Percentiles rank a stretch among this genome's conserved stretches.
Conservation (phyloP, 2,797 vertebrate genomes). For the Centroberyx gerrardi region DNA sequence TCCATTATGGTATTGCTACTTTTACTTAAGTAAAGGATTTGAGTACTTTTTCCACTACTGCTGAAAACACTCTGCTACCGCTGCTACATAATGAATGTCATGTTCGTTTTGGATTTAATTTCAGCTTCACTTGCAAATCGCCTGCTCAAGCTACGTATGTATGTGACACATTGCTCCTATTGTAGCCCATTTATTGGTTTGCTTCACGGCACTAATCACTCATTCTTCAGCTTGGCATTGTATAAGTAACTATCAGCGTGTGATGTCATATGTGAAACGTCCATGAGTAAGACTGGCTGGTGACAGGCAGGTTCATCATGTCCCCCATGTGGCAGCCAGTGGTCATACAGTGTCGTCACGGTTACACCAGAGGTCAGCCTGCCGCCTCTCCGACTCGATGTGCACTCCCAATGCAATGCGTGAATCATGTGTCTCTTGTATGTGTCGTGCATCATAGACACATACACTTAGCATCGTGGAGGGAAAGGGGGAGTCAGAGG, state of each 20-base stretch:
- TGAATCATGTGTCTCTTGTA: constrained; percentile 40
- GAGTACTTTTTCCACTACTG: too few relatives aligned
- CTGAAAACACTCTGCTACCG: too few relatives aligned
- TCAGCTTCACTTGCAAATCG: constrained; percentile 11
- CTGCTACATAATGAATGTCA: constrained; percentile 38
- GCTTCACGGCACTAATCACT: constrained; percentile 2
- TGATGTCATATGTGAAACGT: constrained; percentile 15
- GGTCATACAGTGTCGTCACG: constrained; percentile 21
- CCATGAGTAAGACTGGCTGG: constrained; percentile 36
- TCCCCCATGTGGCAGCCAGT: constrained; percentile 7
- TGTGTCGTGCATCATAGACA: constrained; percentile 31
- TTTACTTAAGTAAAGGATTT: too few relatives aligned
- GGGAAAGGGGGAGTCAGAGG: constrained; percentile 41
- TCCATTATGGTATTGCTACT: too few relatives aligned
- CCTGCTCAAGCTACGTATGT: constrained; percentile 40
- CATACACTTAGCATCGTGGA: constrained; percentile 7
- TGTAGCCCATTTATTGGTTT: neutral
- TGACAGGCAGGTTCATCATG: constrained; percentile 37
- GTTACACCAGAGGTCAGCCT: constrained; percentile 55
- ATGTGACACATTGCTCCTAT: neutral
- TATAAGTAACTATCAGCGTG: constrained; percentile 2
- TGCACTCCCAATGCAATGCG: constrained; percentile 11
- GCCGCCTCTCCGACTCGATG: constrained; percentile 30
- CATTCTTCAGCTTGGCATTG: constrained; percentile 5
- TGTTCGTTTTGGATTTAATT: constrained; percentile 10